Evolutionary conservation across 2,888 invertebrate species (phyloP).

Genomic region (Alviniconcha strummeri): DNA sequence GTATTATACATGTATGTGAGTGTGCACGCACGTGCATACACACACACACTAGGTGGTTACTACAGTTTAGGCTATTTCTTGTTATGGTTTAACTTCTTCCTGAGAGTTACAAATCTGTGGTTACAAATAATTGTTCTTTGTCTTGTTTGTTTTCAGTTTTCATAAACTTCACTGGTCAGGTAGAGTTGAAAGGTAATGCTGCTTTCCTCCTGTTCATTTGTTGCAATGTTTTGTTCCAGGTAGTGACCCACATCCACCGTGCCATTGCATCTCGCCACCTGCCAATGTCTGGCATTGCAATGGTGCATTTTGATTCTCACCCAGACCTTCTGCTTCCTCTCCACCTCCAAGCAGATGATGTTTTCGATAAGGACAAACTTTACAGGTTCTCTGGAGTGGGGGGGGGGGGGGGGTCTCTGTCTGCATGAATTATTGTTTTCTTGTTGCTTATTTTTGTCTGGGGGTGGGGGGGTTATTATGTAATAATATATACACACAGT

Average conservation of each 20-base stretch:
- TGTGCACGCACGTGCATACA: too few species aligned
- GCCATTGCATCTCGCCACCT: conserved; percentile 81
- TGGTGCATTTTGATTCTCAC: conserved; percentile 93
- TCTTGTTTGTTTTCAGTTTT: not conserved
- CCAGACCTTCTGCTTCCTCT: conserved; percentile 92
- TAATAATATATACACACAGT: too few species aligned
- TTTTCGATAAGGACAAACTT: conserved; percentile 81
- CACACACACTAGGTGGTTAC: too few species aligned
- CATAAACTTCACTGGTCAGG: not conserved
- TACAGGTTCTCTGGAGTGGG: conserved; percentile 57
- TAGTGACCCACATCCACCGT: conserved; percentile 67
- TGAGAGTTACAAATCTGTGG: not conserved
- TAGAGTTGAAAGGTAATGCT: not conserved
- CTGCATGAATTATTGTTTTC: not conserved
- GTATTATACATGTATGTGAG: too few species aligned
- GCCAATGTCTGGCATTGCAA: conserved; percentile 83
- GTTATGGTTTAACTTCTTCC: not conserved
- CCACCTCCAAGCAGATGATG: conserved; percentile 83
- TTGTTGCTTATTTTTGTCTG: not conserved
- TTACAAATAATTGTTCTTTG: not conserved
- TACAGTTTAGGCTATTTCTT: not conserved
- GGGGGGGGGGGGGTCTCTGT: too few species aligned
- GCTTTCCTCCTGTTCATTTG: not conserved
- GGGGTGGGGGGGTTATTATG: too few species aligned
- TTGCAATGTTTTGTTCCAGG: conserved; percentile 53